Percentiles rank a stretch among this genome's conserved stretches.
Conservation (phyloP, 2,113 vertebrate species). For the Sarotherodon lohbergeri region DNA sequence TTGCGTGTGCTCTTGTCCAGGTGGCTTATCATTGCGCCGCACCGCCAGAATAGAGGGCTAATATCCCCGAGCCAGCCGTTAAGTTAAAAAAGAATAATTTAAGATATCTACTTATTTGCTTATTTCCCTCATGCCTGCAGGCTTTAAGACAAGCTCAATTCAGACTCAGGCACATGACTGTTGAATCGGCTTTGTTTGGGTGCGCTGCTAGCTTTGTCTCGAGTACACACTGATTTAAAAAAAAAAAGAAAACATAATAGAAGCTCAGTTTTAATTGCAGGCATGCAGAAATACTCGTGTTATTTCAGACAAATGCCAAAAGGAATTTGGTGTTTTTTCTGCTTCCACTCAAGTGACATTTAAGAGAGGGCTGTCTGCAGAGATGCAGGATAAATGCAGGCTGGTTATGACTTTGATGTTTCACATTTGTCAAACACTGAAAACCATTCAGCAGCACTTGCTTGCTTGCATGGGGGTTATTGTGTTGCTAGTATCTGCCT, state of each 20-base stretch:
- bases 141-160: not conserved
- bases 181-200: constrained; percentile 29
- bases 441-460: not conserved
- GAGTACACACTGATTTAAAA: not conserved
- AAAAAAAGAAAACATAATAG: not conserved
- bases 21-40: constrained; percentile 24
- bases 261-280: constrained; percentile 23
- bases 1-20: not conserved
- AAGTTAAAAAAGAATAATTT: constrained; percentile 32
- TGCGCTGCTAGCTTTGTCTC: not conserved
- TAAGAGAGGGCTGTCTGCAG: not conserved
- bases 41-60: constrained; percentile 31
- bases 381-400: not conserved
- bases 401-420: not conserved
- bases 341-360: not conserved
- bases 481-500: not conserved
- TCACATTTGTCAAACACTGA: not conserved
- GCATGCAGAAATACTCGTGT: not conserved
- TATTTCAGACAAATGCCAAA: not conserved
- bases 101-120: constrained; percentile 18
- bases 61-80: constrained; percentile 20
- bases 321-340: not conserved
- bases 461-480: not conserved
- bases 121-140: constrained; percentile 7
- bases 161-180: constrained; percentile 19